Percentiles rank a stretch among this genome's conserved stretches.
Conservation (phyloP, 2,888 invertebrate species). For the Sarcophaga carnaria region DNA sequence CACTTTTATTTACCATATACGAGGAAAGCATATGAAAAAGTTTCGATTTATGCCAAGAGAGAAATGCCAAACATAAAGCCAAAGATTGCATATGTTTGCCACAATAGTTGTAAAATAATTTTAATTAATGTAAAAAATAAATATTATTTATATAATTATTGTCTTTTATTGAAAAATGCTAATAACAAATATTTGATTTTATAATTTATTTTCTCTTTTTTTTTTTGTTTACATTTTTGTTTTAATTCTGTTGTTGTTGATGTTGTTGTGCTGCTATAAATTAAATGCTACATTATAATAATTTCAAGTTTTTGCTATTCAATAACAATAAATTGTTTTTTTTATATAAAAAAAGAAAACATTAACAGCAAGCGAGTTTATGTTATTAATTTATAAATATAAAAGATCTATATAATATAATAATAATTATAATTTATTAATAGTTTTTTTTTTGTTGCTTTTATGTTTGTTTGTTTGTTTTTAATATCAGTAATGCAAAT, state of each 20-base stretch:
- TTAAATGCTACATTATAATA: constrained; percentile 60
- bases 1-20: too few species aligned
- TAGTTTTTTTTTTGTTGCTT: background rate
- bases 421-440: background rate
- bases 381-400: constrained; percentile 23
- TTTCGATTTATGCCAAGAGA: too few species aligned
- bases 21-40: too few species aligned
- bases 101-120: constrained; percentile 7
- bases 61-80: too few species aligned
- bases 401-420: background rate
- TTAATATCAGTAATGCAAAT: constrained; percentile 35
- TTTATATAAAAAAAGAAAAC: background rate
- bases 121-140: constrained; percentile 15
- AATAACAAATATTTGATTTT: constrained; percentile 55
- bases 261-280: constrained; percentile 43
- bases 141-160: constrained; percentile 55
- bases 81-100: background rate
- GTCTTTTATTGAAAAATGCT: constrained; percentile 62
- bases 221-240: background rate
- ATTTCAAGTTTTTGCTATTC: constrained; percentile 6
- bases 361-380: constrained; percentile 53
- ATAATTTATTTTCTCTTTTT: constrained; percentile 17
- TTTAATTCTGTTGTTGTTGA: background rate
- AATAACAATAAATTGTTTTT: constrained; percentile 30
- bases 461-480: constrained; percentile 15